phyloP scores from a whole-genome alignment of 2,113 vertebrate genomes.

The Ibidorhyncha struthersii region DNA sequence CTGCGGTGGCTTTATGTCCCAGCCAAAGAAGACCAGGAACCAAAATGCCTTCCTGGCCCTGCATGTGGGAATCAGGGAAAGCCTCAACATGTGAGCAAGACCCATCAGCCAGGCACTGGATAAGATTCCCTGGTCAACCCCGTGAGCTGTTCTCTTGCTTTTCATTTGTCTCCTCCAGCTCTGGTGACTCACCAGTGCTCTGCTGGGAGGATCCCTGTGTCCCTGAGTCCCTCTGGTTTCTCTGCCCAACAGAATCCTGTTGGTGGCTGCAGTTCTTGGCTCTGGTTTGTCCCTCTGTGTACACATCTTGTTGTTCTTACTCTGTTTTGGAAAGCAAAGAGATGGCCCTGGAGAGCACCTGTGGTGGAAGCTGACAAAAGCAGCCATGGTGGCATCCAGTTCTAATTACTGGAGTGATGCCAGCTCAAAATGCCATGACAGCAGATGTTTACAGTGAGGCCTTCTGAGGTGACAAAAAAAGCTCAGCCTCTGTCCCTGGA shows the following conservation, averaged over 20 bases:
- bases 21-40: neutral
- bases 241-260: neutral
- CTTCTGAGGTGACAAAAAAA: neutral
- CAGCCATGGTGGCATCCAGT: neutral
- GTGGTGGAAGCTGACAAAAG: too few species aligned
- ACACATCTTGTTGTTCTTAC: neutral
- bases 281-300: neutral
- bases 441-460: neutral
- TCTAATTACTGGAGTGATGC: neutral
- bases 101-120: neutral
- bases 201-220: too few species aligned
- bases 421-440: neutral
- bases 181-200: too few species aligned
- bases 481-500: neutral
- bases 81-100: neutral
- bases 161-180: neutral
- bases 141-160: neutral
- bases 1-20: neutral
- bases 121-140: neutral
- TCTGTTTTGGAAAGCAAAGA: neutral
- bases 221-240: neutral
- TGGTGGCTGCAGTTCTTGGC: neutral
- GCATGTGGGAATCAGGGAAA: neutral
- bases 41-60: neutral
- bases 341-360: too few species aligned